Conservation (phyloP, 2,888 invertebrate genomes). For the Aphodius sticticus region DNA sequence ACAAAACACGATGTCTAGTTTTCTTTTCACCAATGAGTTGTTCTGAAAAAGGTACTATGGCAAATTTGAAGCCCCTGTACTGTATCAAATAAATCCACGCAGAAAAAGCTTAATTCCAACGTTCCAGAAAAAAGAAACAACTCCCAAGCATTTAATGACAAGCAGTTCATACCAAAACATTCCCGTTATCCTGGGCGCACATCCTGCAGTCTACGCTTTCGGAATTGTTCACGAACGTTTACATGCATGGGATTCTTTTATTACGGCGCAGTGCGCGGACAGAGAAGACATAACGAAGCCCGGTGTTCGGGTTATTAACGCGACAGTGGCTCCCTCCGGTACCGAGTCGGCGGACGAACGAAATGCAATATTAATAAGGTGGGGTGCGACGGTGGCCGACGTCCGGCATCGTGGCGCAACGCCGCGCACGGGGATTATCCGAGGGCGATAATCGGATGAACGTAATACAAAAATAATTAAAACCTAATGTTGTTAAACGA, state of each 20-base stretch:
- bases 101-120: too few species aligned
- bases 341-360: background rate
- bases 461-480: background rate
- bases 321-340: conserved; percentile 4
- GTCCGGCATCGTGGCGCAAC: background rate
- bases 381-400: background rate
- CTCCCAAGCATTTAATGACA: too few species aligned
- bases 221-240: background rate
- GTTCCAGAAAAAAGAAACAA: too few species aligned
- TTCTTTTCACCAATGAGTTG: too few species aligned
- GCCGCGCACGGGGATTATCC: background rate
- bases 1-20: too few species aligned
- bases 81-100: too few species aligned
- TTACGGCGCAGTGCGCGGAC: background rate
- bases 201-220: background rate
- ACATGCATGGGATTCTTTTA: conserved; percentile 4
- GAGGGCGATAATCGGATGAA: background rate
- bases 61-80: too few species aligned
- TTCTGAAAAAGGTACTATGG: too few species aligned
- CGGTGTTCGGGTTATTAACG: background rate
- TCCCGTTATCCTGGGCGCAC: background rate
- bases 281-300: background rate
- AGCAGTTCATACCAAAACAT: background rate
- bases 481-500: background rate
- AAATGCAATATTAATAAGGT: conserved; percentile 4